Conservation (phyloP, 1,140 invertebrate species). For the Neodiprion pinetum region DNA sequence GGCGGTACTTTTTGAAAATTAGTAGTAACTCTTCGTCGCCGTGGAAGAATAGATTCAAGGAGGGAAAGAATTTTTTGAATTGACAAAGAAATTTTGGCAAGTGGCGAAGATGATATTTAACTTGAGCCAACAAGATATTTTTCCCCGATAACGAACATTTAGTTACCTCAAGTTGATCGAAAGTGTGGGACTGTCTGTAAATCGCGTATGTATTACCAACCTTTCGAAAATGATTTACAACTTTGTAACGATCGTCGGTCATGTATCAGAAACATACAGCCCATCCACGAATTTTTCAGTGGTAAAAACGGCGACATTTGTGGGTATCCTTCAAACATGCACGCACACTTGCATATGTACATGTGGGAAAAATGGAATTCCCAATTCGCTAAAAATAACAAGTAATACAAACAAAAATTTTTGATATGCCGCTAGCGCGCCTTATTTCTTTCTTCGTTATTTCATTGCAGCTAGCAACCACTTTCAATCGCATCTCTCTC, state of each 20-base stretch:
- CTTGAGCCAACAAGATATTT: too few species aligned
- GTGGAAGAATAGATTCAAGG: too few species aligned
- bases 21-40: too few species aligned
- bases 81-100: too few species aligned
- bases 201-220: neutral
- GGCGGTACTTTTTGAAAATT: too few species aligned
- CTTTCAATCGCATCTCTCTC: neutral
- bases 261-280: neutral
- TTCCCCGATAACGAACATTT: too few species aligned
- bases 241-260: neutral
- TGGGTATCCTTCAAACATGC: neutral
- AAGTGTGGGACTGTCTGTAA: too few species aligned
- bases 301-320: neutral
- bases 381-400: neutral
- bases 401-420: neutral
- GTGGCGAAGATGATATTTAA: too few species aligned
- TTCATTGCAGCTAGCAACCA: neutral
- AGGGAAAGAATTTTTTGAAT: too few species aligned
- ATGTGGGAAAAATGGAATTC: neutral
- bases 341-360: neutral
- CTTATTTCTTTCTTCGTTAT: neutral
- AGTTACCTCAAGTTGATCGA: too few species aligned
- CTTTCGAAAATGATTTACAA: neutral
- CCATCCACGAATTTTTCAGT: neutral
- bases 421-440: neutral